These are phyloP conservation scores for Xanthostigma xanthostigma DNA, from an alignment of 2,888 invertebrate genomes.

Conservation along the genomic window DNA sequence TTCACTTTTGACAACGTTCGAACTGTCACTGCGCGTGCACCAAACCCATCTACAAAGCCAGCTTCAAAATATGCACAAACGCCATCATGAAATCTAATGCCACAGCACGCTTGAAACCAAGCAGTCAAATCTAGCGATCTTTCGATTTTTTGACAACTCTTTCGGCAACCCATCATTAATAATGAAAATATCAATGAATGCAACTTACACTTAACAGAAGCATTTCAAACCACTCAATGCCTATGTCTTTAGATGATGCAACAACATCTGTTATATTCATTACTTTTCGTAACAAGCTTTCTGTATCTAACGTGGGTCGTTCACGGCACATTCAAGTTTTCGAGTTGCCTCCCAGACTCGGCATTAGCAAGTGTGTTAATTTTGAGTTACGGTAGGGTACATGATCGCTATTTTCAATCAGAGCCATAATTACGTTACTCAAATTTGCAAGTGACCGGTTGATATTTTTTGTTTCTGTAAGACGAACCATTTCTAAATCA, in stretches of 20 bases:
- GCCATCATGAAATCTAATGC: no score
- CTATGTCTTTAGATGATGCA: slow-evolving; percentile 75
- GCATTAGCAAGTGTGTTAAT: slow-evolving; percentile 80
- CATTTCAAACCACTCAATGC: slow-evolving; percentile 90
- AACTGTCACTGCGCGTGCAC: no score
- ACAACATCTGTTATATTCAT: slow-evolving; percentile 96
- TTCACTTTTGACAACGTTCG: no score
- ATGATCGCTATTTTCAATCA: slow-evolving; percentile 69
- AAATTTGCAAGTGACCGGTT: slow-evolving; percentile 63
- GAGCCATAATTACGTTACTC: slow-evolving; percentile 67
- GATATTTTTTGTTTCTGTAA: no score
- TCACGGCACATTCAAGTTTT: slow-evolving; percentile 78
- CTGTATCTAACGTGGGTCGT: slow-evolving; percentile 31
- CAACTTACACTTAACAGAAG: slow-evolving; percentile 71
- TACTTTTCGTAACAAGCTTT: slow-evolving; percentile 60
- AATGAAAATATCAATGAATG: neutral
- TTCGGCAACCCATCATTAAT: no score
- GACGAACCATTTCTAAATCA: slow-evolving; percentile 32
- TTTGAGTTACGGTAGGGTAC: no score
- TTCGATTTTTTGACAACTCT: no score
- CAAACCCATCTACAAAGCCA: no score
- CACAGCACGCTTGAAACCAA: no score
- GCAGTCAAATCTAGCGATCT: no score
- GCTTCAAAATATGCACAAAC: no score
- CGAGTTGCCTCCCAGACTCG: slow-evolving; percentile 78